Percentiles rank a stretch among this genome's conserved stretches.
Conservation (phyloP, 1,140 invertebrate genomes). For the Cotesia vestalis region DNA sequence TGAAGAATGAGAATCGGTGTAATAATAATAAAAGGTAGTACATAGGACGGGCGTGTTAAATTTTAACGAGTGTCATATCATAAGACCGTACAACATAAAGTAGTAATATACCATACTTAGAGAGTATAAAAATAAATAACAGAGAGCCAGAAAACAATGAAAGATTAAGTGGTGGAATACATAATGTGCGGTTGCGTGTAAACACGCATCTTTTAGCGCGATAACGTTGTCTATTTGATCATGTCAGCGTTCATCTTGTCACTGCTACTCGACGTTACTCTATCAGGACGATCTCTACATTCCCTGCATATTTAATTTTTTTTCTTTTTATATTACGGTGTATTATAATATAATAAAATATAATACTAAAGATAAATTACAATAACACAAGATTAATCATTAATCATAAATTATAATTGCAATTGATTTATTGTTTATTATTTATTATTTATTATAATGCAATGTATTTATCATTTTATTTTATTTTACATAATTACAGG, state of each 20-base stretch:
- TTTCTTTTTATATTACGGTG: background rate
- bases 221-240: constrained; percentile 20
- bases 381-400: too few species aligned
- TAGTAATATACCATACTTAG: too few species aligned
- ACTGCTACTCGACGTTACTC: constrained; percentile 28
- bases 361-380: too few species aligned
- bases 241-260: constrained; percentile 17
- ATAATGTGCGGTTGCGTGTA: constrained; percentile 12
- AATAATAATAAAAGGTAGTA: background rate
- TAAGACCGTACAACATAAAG: too few species aligned
- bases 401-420: background rate
- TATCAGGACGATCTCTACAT: background rate
- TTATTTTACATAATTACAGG: constrained; percentile 47
- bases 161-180: constrained; percentile 11
- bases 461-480: background rate
- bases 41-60: background rate
- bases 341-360: constrained; percentile 5
- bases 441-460: too few species aligned
- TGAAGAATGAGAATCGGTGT: background rate
- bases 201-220: constrained; percentile 4
- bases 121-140: background rate
- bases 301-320: background rate
- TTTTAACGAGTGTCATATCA: too few species aligned
- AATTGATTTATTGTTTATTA: background rate
- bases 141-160: background rate